Evolutionary conservation across 2,888 invertebrate genomes (phyloP), one percentile per base, ranked within the genome.

Genomic region (Lymantria monacha): DNA sequence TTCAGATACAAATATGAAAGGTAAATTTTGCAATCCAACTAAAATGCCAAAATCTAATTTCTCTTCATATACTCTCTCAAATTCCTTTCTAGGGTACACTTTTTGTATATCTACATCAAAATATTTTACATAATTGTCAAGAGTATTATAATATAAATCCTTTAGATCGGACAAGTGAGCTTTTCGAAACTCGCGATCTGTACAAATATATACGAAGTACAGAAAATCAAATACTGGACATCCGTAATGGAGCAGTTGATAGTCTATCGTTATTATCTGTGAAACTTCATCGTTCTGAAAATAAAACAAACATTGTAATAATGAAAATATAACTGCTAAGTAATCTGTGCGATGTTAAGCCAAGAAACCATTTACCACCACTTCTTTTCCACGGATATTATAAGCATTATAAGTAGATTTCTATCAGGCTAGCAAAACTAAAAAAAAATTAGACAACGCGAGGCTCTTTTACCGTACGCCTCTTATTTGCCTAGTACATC

Each of bases 221-320:
- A 82, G 9, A 1, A 85, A 60, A 42, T 84, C 84, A 5, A 65
- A 42, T 0, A 81, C 44, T 0, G 81, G 82, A 46, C 66, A 70
- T 1, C 81, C 81, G 46, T 68, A 76, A 59, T 71, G 55, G 0
- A 73, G 48, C 2, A 77, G 30, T 47, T 85, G 83, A 41, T 73
- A 85, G 53, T 85, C 84, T 0, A 79, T 59, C 15, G 72, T 59
- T 22, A 79, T 64, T 1, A 79, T 63, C 49, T 82, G 74, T 0
- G 52, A 48, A 15, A 72, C 50, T 46, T 64, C 62, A 13, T 69
- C 75, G 3, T 80, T 51, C 82, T 84, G 65, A 44, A 63, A 66
- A 47, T 38, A 22, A 22, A 22, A 22, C 22, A 22, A 3, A 3
- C 2, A 1, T 11, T 36, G 2, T 36, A 11, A 36, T 36, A 36